A percentile compares a stretch with the other conserved stretches of the same genome.
Conservation (phyloP, 2,888 invertebrate species). For the Drosophila neonasuta region DNA sequence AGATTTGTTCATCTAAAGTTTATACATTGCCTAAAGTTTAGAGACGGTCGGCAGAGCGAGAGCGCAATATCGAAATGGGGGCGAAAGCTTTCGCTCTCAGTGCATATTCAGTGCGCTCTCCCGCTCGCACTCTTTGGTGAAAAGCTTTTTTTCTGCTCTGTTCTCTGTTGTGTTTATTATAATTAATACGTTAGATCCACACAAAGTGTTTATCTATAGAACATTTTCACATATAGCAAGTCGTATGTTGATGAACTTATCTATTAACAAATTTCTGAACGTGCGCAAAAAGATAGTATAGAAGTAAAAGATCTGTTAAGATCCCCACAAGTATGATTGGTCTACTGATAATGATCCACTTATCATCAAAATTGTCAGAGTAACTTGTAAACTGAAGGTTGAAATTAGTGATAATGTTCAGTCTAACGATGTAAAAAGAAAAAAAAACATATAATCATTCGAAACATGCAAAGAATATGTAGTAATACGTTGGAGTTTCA, state of each 20-base stretch:
- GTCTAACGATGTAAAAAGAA: not conserved
- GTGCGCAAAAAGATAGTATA: constrained; percentile 35
- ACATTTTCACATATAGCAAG: not conserved
- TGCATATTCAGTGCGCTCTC: constrained; percentile 14
- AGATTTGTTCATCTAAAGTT: constrained; percentile 63
- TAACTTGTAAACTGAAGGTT: not conserved
- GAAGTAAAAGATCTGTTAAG: not conserved
- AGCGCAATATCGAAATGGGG: not conserved
- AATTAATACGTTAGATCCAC: constrained; percentile 48
- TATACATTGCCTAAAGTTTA: constrained; percentile 54
- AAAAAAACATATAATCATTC: not conserved
- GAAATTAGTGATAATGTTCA: not conserved
- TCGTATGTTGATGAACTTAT: constrained; percentile 8
- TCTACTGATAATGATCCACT: constrained; percentile 4
- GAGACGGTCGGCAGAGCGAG: constrained; percentile 8
- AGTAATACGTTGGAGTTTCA: no score
- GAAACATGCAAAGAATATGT: not conserved
- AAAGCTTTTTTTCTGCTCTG: constrained; percentile 40
- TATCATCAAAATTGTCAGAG: not conserved
- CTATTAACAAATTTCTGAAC: constrained; percentile 4
- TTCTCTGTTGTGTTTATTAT: constrained; percentile 37
- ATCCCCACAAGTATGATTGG: not conserved
- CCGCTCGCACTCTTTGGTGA: constrained; percentile 8
- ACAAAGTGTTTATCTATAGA: constrained; percentile 18
- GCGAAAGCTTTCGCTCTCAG: constrained; percentile 42